These are phyloP conservation scores for Mylabris sibirica DNA, from an alignment of 2,888 invertebrate species.

Conservation along the genomic window DNA sequence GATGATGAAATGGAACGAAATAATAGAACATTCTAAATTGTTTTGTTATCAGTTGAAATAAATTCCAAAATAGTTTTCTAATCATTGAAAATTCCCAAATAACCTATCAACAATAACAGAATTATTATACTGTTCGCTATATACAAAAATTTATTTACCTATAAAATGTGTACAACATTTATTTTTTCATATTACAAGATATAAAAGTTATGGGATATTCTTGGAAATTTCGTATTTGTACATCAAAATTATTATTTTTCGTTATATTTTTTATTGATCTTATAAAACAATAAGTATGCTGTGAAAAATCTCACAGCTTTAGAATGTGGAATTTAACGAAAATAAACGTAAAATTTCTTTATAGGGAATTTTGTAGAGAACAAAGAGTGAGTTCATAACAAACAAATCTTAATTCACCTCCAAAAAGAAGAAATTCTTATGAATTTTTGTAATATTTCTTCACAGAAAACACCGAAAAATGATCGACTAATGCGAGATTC, in stretches of 20 bases:
- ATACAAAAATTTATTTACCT: neutral
- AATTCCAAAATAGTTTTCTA: neutral
- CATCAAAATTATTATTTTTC: neutral
- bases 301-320: neutral
- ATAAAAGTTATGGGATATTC: conserved; percentile 4
- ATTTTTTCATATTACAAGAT: neutral
- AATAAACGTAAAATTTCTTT: neutral
- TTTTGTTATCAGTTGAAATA: neutral
- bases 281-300: neutral
- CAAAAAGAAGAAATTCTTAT: neutral
- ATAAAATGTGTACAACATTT: neutral
- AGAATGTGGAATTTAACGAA: neutral
- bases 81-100: neutral
- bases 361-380: neutral
- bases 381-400: neutral
- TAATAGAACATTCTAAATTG: neutral
- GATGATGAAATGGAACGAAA: neutral
- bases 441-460: neutral
- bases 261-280: conserved; percentile 4
- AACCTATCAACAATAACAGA: neutral
- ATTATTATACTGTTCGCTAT: neutral
- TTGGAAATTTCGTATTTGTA: neutral
- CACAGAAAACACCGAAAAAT: neutral
- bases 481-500: too few species aligned
- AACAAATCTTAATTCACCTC: neutral